Evolutionary conservation across 2,888 invertebrate genomes (phyloP).

Genomic region (Cantharis flavilabris): DNA sequence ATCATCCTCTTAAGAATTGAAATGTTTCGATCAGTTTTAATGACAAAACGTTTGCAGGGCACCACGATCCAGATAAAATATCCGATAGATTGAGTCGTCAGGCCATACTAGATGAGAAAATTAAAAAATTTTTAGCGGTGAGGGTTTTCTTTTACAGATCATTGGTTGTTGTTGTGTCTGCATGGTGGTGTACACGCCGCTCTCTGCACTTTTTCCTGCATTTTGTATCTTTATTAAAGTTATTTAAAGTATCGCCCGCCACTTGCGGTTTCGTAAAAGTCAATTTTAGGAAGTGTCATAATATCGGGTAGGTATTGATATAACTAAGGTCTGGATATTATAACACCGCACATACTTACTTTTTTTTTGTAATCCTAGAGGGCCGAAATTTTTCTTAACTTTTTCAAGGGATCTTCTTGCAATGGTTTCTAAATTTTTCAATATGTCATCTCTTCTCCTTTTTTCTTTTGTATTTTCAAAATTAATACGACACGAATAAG

Average conservation of each 20-base stretch:
- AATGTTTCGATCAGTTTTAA: constrained; percentile 29
- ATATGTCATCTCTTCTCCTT: not conserved
- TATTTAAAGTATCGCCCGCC: not conserved
- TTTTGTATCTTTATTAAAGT: constrained; percentile 22
- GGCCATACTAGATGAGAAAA: constrained; percentile 89
- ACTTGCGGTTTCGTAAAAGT: not conserved
- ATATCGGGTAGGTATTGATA: not conserved
- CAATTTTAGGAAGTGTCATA: not conserved
- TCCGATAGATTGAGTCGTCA: constrained; percentile 79
- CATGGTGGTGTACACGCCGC: constrained; percentile 55
- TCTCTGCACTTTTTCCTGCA: constrained; percentile 39
- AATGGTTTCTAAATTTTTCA: not conserved
- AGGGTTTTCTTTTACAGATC: constrained; percentile 50
- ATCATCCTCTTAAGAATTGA: not conserved
- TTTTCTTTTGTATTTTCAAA: not conserved
- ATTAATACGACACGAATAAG: no score
- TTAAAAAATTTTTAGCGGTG: constrained; percentile 94
- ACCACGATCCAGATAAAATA: constrained; percentile 68
- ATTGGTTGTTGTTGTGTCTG: constrained; percentile 43
- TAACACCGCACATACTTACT: not conserved
- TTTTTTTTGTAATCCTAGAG: not conserved
- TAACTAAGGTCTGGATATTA: not conserved
- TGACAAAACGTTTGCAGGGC: constrained; percentile 46
- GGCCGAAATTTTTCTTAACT: not conserved
- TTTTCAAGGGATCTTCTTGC: not conserved